A percentile compares a stretch with the other conserved stretches of the same genome.
Evolutionary conservation across 1,140 invertebrate genomes (phyloP).

Genomic region (Camponotus floridanus): DNA sequence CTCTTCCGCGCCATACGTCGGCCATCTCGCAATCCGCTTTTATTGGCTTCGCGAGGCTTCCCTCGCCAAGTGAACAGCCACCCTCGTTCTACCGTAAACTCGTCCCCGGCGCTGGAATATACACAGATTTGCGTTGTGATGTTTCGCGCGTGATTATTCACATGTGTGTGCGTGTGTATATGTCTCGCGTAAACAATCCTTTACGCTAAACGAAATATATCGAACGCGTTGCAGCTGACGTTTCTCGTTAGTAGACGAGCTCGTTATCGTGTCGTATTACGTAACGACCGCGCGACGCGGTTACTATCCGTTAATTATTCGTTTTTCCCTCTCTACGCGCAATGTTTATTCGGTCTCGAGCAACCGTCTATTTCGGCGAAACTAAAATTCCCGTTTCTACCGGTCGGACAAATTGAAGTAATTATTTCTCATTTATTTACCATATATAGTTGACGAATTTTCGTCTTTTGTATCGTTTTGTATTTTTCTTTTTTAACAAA

Average conservation of each 20-base stretch:
- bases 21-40: slow-evolving; percentile 52
- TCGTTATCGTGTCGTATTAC: slow-evolving; percentile 51
- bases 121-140: slow-evolving; percentile 49
- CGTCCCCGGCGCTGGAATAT: neutral
- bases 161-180: neutral
- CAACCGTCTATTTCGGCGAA: neutral
- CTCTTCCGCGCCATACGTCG: neutral
- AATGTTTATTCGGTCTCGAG: slow-evolving; percentile 40
- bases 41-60: slow-evolving; percentile 47
- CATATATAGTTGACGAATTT: neutral
- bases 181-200: slow-evolving; percentile 48
- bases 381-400: slow-evolving; percentile 19
- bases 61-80: slow-evolving; percentile 2
- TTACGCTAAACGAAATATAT: slow-evolving; percentile 4
- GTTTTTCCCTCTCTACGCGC: slow-evolving; percentile 3
- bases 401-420: slow-evolving; percentile 13
- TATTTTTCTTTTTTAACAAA: no score
- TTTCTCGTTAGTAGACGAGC: slow-evolving; percentile 51
- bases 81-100: neutral
- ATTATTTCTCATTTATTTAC: slow-evolving; percentile 39
- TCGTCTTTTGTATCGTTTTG: no score
- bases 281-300: neutral
- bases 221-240: neutral
- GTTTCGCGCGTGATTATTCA: slow-evolving; percentile 35
- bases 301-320: slow-evolving; percentile 51